Base-by-base conservation (phyloP, 2,888 invertebrate genomes). In the Formica aserva region DNA sequence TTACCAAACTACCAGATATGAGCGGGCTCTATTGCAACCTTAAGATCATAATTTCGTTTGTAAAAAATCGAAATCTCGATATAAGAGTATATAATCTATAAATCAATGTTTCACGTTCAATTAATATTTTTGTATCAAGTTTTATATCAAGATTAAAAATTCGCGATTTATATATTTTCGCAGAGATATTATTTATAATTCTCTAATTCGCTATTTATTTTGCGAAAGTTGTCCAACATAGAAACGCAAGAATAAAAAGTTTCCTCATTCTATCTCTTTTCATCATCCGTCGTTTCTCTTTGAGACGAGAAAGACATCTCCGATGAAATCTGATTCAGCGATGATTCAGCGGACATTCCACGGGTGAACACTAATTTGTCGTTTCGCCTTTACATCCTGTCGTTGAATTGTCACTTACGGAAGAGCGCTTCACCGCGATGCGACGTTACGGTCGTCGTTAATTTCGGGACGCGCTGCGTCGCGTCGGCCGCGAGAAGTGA, bases 401-500 rank as follows among this genome's bases (percentile, higher is more conserved):
- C 57, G 18, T 78, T 22, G 69, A 75, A 76, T 76, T 48, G 69
- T 69, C 52, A 77, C 35, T 67, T 77, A 38, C 38, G 76, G 67
- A 75, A 75, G 38, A 71, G 72, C 57, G 26, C 32, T 45, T 62
- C 48, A 38, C 52, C 52, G 65, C 57, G 38, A 63, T 60, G 77
- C 45, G 38, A 63, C 77, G 77, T 62, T 78, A 83, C 35, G 69
- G 62, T 29, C 83, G 26, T 41, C 83, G 78, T 83, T 83, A 83
- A 83, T 83, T 84, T 82, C 32, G 57, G 55, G 22, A 32, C 35
- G 48, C 69, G n/a, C 26, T 35, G 22, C 35, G 62, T 26, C 66
- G n/a, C 35, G 52, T 57, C 81, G 62, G 32, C 74, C 60, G 80
- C 87, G 89, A 88, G 90, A 91, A 92, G 90, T 92, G 90, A 83